Conservation (phyloP, 2,888 invertebrate genomes). For the Sinopyrophorus schimmeli region DNA sequence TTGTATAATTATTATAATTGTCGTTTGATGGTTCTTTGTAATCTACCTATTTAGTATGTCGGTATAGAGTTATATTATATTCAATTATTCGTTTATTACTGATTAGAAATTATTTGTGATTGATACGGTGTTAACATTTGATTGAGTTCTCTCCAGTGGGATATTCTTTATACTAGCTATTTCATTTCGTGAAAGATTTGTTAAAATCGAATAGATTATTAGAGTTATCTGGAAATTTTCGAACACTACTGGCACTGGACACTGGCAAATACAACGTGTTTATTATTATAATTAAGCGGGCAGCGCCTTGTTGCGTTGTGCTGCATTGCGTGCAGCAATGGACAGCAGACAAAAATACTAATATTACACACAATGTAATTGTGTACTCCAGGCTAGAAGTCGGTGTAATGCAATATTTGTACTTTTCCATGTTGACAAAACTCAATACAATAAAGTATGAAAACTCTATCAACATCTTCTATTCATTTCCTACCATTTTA, state of each 20-base stretch:
- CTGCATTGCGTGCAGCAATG: slow-evolving; percentile 32
- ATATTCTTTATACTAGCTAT: no score
- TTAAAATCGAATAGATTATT: slow-evolving; percentile 52
- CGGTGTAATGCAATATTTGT: slow-evolving; percentile 65
- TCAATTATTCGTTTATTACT: slow-evolving; percentile 52
- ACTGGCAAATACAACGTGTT: slow-evolving; percentile 51
- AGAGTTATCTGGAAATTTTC: slow-evolving; percentile 42
- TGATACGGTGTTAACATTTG: slow-evolving; percentile 43
- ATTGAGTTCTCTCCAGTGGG: slow-evolving; percentile 46
- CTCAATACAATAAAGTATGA: slow-evolving; percentile 62
- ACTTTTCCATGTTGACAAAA: slow-evolving; percentile 65
- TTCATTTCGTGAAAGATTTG: slow-evolving; percentile 50
- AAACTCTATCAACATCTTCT: slow-evolving; percentile 38
- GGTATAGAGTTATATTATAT: slow-evolving; percentile 45
- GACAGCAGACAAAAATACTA: slow-evolving; percentile 33
- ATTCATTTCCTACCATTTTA: slow-evolving; percentile 13
- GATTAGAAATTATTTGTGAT: slow-evolving; percentile 49
- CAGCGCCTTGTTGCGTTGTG: slow-evolving; percentile 29
- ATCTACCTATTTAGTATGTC: slow-evolving; percentile 53
- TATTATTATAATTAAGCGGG: slow-evolving; percentile 33
- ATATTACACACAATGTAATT: slow-evolving; percentile 52
- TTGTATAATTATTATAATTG: no score
- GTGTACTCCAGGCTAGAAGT: slow-evolving; percentile 57
- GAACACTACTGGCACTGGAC: slow-evolving; percentile 55
- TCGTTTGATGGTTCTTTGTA: slow-evolving; percentile 56